Evolutionary conservation across 2,888 invertebrate genomes (phyloP).

Genomic region (Artemia sinica): DNA sequence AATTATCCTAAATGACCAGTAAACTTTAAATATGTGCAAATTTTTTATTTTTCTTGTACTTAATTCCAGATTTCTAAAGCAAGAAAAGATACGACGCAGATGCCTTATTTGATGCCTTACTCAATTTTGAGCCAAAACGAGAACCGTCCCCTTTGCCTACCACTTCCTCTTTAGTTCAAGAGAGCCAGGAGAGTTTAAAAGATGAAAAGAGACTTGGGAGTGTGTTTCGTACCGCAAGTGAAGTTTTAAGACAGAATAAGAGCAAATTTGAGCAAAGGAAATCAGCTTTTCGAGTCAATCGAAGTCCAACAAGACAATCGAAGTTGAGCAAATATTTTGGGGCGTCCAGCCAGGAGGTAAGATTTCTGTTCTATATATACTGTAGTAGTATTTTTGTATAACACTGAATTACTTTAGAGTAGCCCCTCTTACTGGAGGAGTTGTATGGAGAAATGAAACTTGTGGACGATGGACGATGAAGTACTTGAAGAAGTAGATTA

Average conservation of each 20-base stretch:
- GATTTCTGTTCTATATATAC: too few relatives aligned
- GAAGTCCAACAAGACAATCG: conserved; percentile 21
- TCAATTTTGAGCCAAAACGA: conserved; percentile 23
- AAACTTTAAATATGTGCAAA: too few relatives aligned
- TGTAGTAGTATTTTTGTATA: too few relatives aligned
- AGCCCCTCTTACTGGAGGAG: too few relatives aligned
- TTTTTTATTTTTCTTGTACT: neutral
- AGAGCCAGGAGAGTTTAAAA: neutral
- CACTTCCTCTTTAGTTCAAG: conserved; percentile 9
- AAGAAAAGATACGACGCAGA: conserved; percentile 30
- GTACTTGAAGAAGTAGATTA: too few relatives aligned
- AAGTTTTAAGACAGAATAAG: conserved; percentile 14
- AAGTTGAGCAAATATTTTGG: conserved; percentile 15
- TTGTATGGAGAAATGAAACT: too few relatives aligned
- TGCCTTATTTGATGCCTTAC: conserved; percentile 28
- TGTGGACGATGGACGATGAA: too few relatives aligned
- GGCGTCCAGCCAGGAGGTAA: too few relatives aligned
- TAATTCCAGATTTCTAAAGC: conserved; percentile 21
- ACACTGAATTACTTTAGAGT: too few relatives aligned
- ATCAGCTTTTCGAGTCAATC: conserved; percentile 24
- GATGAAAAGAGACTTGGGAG: conserved; percentile 13
- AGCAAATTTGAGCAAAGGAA: conserved; percentile 26
- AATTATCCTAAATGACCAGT: too few relatives aligned
- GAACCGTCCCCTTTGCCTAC: conserved; percentile 18
- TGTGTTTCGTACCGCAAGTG: conserved; percentile 26